These are phyloP conservation scores for Arctopsyche grandis DNA, from an alignment of 1,140 invertebrate species.

Conservation along the genomic window DNA sequence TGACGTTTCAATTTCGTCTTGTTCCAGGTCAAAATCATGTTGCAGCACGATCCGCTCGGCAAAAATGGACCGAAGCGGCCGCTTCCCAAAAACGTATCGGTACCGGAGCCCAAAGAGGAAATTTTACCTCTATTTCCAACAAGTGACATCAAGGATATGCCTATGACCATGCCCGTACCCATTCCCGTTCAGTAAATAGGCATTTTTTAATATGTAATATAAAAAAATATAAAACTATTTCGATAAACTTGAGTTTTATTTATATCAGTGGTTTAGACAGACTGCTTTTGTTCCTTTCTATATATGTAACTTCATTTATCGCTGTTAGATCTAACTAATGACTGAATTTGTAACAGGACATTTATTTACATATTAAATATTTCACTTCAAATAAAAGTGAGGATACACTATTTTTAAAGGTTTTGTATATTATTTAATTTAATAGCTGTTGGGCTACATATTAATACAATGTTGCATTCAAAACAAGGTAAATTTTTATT, in stretches of 20 bases:
- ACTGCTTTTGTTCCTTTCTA: too few relatives aligned
- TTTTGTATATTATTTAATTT: too few relatives aligned
- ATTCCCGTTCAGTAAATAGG: constrained; percentile 56
- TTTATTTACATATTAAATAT: too few relatives aligned
- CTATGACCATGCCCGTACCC: constrained; percentile 61
- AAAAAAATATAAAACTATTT: constrained; percentile 4
- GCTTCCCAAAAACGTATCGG: constrained; percentile 95
- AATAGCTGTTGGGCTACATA: too few relatives aligned
- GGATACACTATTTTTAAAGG: too few relatives aligned
- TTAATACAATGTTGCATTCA: too few relatives aligned
- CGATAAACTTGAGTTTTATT: background rate
- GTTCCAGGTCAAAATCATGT: constrained; percentile 95
- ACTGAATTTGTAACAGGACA: too few relatives aligned
- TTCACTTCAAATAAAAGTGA: too few relatives aligned
- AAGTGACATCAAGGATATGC: constrained; percentile 71
- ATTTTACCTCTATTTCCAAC: constrained; percentile 70
- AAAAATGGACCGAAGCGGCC: constrained; percentile 97
- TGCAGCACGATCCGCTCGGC: constrained; percentile 96
- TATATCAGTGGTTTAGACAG: too few relatives aligned
- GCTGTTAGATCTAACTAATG: too few relatives aligned
- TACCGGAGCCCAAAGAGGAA: constrained; percentile 94
- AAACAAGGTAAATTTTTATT: too few relatives aligned
- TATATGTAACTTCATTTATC: too few relatives aligned
- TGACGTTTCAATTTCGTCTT: background rate
- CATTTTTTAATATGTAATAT: constrained; percentile 22